phyloP scores from a whole-genome alignment of 2,888 invertebrate species.

The Macrophya alboannulata region DNA sequence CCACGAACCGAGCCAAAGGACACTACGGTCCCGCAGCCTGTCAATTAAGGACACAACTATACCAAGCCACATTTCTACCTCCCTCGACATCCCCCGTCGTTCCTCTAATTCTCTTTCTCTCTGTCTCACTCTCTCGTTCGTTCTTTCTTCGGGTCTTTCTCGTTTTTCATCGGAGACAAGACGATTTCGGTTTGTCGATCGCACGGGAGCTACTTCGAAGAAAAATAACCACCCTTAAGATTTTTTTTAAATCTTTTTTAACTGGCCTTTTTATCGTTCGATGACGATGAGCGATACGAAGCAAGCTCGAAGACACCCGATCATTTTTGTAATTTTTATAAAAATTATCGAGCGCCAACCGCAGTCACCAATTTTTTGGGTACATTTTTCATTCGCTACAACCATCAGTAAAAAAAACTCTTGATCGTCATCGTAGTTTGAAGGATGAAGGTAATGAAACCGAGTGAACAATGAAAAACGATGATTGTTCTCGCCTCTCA shows the following conservation, averaged over 20 bases:
- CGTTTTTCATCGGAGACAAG: constrained; percentile 3
- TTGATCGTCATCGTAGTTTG: neutral
- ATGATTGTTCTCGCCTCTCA: constrained; percentile 25
- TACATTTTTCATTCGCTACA: no score
- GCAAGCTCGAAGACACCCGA: neutral
- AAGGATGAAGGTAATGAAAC: neutral
- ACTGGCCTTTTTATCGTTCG: neutral
- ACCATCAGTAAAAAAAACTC: neutral
- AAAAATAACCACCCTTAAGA: neutral
- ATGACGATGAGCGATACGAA: neutral
- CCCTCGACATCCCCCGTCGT: constrained; percentile 58
- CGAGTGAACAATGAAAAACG: neutral
- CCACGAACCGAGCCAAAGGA: constrained; percentile 74
- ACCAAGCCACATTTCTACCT: constrained; percentile 78
- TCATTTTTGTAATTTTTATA: no score
- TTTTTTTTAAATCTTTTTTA: neutral
- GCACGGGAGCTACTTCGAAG: neutral
- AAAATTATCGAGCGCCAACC: no score
- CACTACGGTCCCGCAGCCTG: constrained; percentile 75
- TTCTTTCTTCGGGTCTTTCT: constrained; percentile 18
- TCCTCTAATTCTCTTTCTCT: constrained; percentile 67
- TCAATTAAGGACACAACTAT: constrained; percentile 80
- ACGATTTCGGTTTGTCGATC: constrained; percentile 24
- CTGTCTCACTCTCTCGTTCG: constrained; percentile 56
- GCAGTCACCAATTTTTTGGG: no score